phyloP scores from a whole-genome alignment of 2,888 invertebrate species.

The Pandemis cinnamomeana region DNA sequence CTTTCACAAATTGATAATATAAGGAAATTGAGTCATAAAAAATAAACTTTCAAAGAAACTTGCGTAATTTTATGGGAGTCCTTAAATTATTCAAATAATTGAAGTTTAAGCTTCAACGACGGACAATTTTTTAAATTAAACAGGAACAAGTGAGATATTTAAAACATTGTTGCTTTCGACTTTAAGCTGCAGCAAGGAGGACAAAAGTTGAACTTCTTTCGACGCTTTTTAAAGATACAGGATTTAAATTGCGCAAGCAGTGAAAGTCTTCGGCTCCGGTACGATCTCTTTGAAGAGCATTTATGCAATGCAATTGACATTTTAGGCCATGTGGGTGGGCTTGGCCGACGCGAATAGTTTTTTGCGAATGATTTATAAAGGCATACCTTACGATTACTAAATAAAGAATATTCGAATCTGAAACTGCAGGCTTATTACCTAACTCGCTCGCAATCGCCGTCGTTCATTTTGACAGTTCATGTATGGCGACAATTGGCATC shows the following conservation, averaged over 20 bases:
- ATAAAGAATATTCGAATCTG: neutral
- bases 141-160: neutral
- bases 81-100: too few relatives aligned
- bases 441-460: too few relatives aligned
- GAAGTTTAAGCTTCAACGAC: constrained; percentile 11
- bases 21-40: too few relatives aligned
- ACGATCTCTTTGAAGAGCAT: constrained; percentile 44
- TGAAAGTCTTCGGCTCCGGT: constrained; percentile 47
- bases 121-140: neutral
- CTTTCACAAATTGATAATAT: too few relatives aligned
- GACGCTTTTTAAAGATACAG: constrained; percentile 35
- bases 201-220: neutral
- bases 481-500: too few relatives aligned
- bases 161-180: neutral
- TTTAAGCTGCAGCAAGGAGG: neutral
- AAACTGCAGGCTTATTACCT: too few relatives aligned
- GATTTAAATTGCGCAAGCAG: constrained; percentile 49
- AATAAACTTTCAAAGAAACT: too few relatives aligned
- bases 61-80: too few relatives aligned
- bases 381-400: neutral
- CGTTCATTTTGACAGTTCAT: too few relatives aligned
- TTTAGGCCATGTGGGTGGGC: constrained; percentile 40
- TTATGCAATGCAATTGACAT: constrained; percentile 45
- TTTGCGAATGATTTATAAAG: constrained; percentile 12
- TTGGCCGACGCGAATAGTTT: constrained; percentile 16